Evolutionary conservation across 1,140 invertebrate genomes (phyloP), one percentile per base, ranked within the genome.

Genomic region (Heliconius melpomene): DNA sequence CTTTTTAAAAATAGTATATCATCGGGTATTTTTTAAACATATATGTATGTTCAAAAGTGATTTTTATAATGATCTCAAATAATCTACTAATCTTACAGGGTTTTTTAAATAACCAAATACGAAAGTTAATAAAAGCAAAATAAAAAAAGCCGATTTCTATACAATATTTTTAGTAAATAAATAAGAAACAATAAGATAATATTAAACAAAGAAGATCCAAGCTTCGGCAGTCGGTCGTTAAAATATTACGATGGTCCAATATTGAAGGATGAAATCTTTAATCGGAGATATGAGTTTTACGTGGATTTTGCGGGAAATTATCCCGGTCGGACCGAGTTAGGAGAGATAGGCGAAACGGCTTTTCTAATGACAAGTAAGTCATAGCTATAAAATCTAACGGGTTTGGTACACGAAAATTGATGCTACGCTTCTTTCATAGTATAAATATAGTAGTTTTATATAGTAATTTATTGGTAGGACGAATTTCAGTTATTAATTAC

Each of bases 221-320:
- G 23, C 8, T 66, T 29, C 3, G 60, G 60, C 13, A 26, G 8
- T 29, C 60, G 60, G 11, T 66, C 60, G 89, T 91, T 93, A 93
- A 93, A 91, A 90, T 93, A 90, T 93, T 90, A 93, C 89, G 91
- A 90, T 84, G 88, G 87, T 83, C 86, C 89, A 86, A 92, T 93
- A 93, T 92, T 89, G 85, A 66, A 78, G 88, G 87, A 89, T 87
- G 85, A 89, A 89, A 93, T 91, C 89, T 90, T 90, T 91, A 89
- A 91, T 93, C 89, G 87, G 83, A 86, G 81, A 86, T 87, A 86
- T 83, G 71, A 87, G 79, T 88, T 91, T 89, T 86, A 87, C 84
- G 86, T 87, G 80, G 85, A 90, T 80, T 80, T 78, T 75, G 80
- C 70, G 13, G 57, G 40, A 78, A 70, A 74, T 71, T 82, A 57